Base-by-base conservation (phyloP, 2,888 invertebrate genomes). In the Tetranychus piercei region DNA sequence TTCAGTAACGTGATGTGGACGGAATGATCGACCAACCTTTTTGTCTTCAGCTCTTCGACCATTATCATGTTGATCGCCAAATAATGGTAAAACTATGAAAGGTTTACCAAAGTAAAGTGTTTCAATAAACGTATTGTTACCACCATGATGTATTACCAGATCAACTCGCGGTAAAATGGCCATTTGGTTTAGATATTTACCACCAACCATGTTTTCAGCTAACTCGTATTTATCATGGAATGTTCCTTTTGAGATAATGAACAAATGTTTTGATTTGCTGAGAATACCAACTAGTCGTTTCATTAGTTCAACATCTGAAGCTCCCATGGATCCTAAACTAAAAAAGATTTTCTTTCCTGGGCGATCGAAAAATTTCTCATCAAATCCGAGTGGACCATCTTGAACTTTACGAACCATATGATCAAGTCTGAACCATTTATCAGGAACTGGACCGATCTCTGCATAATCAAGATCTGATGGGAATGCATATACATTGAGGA, bases 51-150 rank as follows among this genome's bases (percentile, higher is more conserved):
- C 69, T 22, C 69, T 69, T 22, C 69, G 20, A 20, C 69, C 69
- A 69, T 69, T 69, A 23, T 69, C 69, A 23, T 69, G 69, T 69
- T 69, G 69, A 69, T 69, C 69, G 15, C 8, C 9, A 22, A 69
- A 69, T 23, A 73, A 55, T 11, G 75, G 75, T 45, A 75, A 34
- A 11, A 75, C 73, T 69, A 75, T 73, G 44, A 67, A 69, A n/a
- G 75, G 75, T 75, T 75, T 75, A 4, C 69, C 69, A 20, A 69
- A 69, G 69, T 69, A 69, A 22, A 69, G n/a, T 22, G 69, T 69
- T 22, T 69, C 69, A 1, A 69, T 1, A 22, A 69, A 69, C 1
- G 69, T 20, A 69, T 69, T 69, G 69, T 69, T 69, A 20, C 69
- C 69, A 7, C 69, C 69, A 23, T 69, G 69, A 22, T 20, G 20